Evolutionary conservation across 2,888 invertebrate genomes (phyloP).

Genomic region (Leucophenga montana): DNA sequence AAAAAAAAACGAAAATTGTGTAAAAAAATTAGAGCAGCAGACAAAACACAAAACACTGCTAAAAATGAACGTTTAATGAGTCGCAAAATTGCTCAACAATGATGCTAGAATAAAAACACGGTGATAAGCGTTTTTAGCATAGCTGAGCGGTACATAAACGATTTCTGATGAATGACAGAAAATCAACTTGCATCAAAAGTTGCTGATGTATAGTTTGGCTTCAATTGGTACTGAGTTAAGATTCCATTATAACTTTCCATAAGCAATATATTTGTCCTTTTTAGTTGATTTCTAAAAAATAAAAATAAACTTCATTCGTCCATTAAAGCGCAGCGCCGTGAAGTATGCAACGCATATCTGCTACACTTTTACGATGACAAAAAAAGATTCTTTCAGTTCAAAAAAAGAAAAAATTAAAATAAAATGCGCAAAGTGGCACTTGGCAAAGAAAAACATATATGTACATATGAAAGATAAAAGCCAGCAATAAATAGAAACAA

Average conservation of each 20-base stretch:
- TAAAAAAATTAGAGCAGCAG: neutral
- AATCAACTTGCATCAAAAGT: neutral
- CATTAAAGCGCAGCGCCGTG: neutral
- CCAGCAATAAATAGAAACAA: neutral
- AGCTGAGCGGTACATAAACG: neutral
- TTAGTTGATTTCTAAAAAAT: too few species aligned
- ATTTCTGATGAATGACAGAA: neutral
- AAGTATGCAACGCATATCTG: neutral
- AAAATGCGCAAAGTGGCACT: conserved; percentile 5
- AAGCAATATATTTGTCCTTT: too few species aligned
- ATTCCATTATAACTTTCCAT: too few species aligned
- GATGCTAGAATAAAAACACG: neutral
- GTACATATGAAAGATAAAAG: neutral
- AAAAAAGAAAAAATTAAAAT: neutral
- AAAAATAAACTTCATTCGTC: too few species aligned
- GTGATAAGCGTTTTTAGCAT: neutral
- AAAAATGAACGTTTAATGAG: conserved; percentile 10
- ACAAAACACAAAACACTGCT: neutral
- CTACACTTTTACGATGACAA: too few species aligned
- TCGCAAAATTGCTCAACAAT: conserved; percentile 5
- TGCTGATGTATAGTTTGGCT: neutral
- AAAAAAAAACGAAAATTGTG: neutral
- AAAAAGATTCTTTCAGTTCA: neutral
- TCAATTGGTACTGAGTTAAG: too few species aligned
- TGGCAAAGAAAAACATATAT: neutral